phyloP scores from a whole-genome alignment of 2,888 invertebrate genomes.

The Ypsolopha sequella region DNA sequence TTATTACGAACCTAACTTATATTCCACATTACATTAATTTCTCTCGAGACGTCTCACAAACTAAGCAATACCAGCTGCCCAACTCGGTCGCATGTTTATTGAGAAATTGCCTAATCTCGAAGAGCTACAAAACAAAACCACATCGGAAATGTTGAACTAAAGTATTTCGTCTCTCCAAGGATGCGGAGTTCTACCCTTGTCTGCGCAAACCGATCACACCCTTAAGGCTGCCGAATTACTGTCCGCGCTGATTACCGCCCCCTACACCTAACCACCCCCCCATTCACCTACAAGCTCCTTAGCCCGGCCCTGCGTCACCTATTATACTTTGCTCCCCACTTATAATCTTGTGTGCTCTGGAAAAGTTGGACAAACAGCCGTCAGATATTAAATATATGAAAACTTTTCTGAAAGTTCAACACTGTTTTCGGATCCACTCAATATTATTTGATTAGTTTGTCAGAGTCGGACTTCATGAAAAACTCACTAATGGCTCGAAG shows the following conservation, averaged over 20 bases:
- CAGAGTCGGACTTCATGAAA: conserved; percentile 16
- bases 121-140: conserved; percentile 69
- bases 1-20: conserved; percentile 53
- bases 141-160: conserved; percentile 66
- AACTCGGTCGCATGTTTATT: conserved; percentile 58
- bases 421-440: conserved; percentile 43
- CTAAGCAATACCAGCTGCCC: conserved; percentile 59
- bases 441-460: conserved; percentile 36
- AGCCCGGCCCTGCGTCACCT: conserved; percentile 55
- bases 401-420: conserved; percentile 45
- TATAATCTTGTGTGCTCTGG: conserved; percentile 55
- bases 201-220: conserved; percentile 67
- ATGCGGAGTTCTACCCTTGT: conserved; percentile 61
- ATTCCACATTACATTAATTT: conserved; percentile 63
- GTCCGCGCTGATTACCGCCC: conserved; percentile 61
- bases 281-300: conserved; percentile 16
- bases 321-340: conserved; percentile 60
- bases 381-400: conserved; percentile 60
- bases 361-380: conserved; percentile 60
- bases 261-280: conserved; percentile 21
- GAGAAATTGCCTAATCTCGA: conserved; percentile 66
- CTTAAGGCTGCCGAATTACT: conserved; percentile 67
- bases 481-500: too few species aligned
- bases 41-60: conserved; percentile 61
- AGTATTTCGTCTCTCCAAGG: conserved; percentile 67